Evolutionary conservation across 1,140 invertebrate species (phyloP).

Genomic region (Drosophila orena): DNA sequence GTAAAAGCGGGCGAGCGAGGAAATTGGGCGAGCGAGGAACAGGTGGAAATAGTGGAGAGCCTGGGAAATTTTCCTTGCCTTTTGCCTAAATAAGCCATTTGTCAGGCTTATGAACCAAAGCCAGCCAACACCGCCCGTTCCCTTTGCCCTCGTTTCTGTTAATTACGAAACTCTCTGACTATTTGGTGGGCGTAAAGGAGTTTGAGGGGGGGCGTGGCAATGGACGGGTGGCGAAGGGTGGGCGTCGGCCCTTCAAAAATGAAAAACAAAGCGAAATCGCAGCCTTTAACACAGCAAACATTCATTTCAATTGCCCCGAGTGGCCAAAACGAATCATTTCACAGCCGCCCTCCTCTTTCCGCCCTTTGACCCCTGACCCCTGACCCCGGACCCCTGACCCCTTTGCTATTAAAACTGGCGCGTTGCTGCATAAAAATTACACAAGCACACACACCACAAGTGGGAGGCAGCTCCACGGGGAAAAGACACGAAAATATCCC

Average conservation of each 20-base stretch:
- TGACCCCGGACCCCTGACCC: not conserved
- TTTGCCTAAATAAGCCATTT: constrained; percentile 75
- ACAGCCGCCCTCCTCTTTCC: not conserved
- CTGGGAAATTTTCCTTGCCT: constrained; percentile 4
- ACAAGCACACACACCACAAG: constrained; percentile 4
- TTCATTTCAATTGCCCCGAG: constrained; percentile 75
- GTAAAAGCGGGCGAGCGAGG: constrained; percentile 7
- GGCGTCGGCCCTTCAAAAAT: not conserved
- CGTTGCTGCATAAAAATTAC: constrained; percentile 56
- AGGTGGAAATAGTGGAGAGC: constrained; percentile 27
- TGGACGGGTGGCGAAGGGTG: not conserved
- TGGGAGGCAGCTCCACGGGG: not conserved
- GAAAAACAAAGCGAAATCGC: constrained; percentile 48
- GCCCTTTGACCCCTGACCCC: not conserved
- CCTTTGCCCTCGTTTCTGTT: constrained; percentile 19
- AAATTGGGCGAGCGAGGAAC: constrained; percentile 7
- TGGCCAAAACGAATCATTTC: constrained; percentile 33
- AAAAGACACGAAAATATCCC: constrained; percentile 15
- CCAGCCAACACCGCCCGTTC: not conserved
- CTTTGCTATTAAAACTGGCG: constrained; percentile 36
- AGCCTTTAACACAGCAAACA: constrained; percentile 77
- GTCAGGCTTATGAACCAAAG: constrained; percentile 55
- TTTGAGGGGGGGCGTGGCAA: too few species aligned
- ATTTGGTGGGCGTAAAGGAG: not conserved
- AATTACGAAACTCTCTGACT: constrained; percentile 39